Conservation (phyloP, 2,797 vertebrate species). For the Pantherophis alleghaniensis region DNA sequence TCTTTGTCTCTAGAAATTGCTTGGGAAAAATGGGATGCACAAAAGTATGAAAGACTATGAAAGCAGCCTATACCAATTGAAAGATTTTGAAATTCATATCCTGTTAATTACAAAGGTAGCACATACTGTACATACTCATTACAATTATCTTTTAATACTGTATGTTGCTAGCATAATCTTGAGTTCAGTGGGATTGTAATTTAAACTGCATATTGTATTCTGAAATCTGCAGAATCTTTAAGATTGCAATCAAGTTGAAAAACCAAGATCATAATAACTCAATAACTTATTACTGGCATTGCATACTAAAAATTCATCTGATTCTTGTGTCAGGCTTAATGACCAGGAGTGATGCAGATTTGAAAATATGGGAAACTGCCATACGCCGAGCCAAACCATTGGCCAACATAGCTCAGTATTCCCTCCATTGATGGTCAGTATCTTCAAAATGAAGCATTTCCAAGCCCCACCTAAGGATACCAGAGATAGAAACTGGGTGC, state of each 20-base stretch:
- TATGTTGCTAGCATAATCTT: neutral
- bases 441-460: neutral
- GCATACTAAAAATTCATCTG: neutral
- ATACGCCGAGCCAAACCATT: neutral
- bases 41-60: neutral
- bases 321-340: conserved; percentile 27
- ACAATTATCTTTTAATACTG: neutral
- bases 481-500: neutral
- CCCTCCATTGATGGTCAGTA: neutral
- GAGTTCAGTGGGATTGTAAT: neutral
- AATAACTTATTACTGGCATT: conserved; percentile 9
- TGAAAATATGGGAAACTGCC: neutral
- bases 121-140: neutral
- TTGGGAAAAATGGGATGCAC: neutral
- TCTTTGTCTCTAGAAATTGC: neutral
- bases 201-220: neutral
- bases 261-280: neutral
- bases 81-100: neutral
- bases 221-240: neutral
- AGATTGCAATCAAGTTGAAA: neutral
- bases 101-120: neutral
- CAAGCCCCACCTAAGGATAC: neutral
- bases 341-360: conserved; percentile 39
- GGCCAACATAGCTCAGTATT: neutral
- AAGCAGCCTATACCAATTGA: neutral